Base-by-base conservation (phyloP, 2,113 vertebrate genomes). In the Cnemophilus loriae region DNA sequence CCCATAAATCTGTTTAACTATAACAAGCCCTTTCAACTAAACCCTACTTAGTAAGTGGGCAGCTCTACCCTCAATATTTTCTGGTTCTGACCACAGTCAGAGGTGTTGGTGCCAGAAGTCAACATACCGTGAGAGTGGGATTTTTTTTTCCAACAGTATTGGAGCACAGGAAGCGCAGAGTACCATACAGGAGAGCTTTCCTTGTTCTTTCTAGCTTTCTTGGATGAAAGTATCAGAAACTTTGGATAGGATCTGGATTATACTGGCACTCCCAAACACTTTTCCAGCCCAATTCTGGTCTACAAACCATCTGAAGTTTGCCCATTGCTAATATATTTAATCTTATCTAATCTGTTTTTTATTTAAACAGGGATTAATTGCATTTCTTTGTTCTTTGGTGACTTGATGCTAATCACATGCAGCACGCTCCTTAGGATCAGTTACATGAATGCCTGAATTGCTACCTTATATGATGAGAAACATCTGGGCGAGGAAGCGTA, bases 321-420 rank as follows among this genome's bases (percentile, higher is more conserved):
- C 74, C 73, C 73, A n/a, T 61, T 59, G 39, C 60, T 96, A 73
- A 68, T 95, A 85, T 44, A 28, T 80, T 95, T 90, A 96, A 94
- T 97, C 75, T 83, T 78, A 94, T 92, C 85, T 93, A 95, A 90
- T 92, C 75, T 90, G 64, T 10, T 94, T 93, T 92, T 94, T 94
- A 92, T 96, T 97, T 96, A 83, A 97, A 88, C 55, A 84, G 60
- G 52, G 82, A 91, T 95, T 96, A 96, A 96, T 96, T 93, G 76
- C 33, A 49, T 90, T 96, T 96, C 96, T 97, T 95, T 97, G 95
- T 95, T 94, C 93, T 92, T 94, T 86, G 68, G 87, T 94, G 88
- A 90, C 75, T 96, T 95, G 95, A 96, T 93, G 90, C 79, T 97
- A 94, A 97, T 97, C 95, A 95, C 75, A 90, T 92, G 90, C 87